Evolutionary conservation across 2,113 vertebrate genomes (phyloP).

Genomic region (Hemibagrus wyckioides): DNA sequence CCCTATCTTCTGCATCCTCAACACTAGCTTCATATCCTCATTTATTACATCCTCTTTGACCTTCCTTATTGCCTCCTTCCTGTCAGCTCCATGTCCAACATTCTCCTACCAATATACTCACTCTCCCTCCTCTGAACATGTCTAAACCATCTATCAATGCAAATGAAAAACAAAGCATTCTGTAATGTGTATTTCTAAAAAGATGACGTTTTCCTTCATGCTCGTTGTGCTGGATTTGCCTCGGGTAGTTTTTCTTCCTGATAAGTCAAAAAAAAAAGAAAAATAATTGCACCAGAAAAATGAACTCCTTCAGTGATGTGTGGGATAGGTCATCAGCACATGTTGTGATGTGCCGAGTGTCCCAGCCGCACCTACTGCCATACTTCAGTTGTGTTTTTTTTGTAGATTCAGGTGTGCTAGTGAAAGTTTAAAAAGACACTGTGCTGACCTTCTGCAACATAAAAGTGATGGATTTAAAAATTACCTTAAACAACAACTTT

Average conservation of each 20-base stretch:
- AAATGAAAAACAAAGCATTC: background rate
- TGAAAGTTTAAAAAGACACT: background rate
- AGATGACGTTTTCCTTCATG: too few species aligned
- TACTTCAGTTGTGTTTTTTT: conserved; percentile 36
- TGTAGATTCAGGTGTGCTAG: conserved; percentile 20
- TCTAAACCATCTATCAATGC: too few species aligned
- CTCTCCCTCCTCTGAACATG: too few species aligned
- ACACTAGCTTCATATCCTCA: too few species aligned
- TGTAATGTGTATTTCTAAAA: background rate
- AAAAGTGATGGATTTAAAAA: background rate
- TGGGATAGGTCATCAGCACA: conserved; percentile 35
- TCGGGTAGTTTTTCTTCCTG: background rate
- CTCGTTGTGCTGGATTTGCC: background rate
- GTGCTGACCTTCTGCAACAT: background rate
- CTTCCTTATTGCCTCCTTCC: too few species aligned
- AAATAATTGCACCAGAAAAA: conserved; percentile 38
- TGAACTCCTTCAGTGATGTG: background rate
- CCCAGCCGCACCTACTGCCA: conserved; percentile 43
- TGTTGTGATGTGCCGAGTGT: conserved; percentile 35
- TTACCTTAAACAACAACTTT: background rate
- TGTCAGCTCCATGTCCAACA: too few species aligned
- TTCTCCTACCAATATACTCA: too few species aligned
- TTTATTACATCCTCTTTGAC: too few species aligned
- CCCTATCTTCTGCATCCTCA: too few species aligned
- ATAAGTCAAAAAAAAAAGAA: too few species aligned